These are phyloP conservation scores for Drosophila bifasciata DNA, from an alignment of 1,140 invertebrate genomes.

Conservation along the genomic window DNA sequence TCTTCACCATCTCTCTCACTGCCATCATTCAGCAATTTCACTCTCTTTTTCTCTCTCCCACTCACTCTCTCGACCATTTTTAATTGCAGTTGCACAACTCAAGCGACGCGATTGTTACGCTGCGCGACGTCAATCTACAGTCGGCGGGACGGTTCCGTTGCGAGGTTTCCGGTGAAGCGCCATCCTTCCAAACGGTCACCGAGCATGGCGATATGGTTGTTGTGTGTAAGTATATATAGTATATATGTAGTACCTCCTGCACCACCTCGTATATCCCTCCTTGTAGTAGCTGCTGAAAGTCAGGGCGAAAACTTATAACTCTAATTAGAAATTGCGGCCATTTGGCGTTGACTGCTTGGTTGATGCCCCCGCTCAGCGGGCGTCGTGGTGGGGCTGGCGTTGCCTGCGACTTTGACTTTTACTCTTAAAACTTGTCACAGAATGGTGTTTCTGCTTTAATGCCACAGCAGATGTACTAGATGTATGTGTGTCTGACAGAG, in stretches of 20 bases:
- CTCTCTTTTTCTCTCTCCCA: conserved; percentile 20
- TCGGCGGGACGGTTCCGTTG: conserved; percentile 92
- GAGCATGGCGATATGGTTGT: conserved; percentile 91
- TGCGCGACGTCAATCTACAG: conserved; percentile 90
- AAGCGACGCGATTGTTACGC: conserved; percentile 89
- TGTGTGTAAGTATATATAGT: conserved; percentile 88
- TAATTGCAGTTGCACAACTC: conserved; percentile 89
- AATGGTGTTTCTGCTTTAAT: background rate
- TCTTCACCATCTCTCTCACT: conserved; percentile 31
- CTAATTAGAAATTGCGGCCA: conserved; percentile 68
- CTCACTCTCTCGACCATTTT: conserved; percentile 29
- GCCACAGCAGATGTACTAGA: background rate
- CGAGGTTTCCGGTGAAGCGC: conserved; percentile 93
- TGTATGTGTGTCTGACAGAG: too few species aligned
- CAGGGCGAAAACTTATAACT: conserved; percentile 66
- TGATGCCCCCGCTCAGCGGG: conserved; percentile 18
- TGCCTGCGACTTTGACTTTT: conserved; percentile 37
- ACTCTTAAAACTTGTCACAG: conserved; percentile 25
- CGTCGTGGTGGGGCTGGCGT: background rate
- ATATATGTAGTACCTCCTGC: background rate
- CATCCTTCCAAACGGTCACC: conserved; percentile 91
- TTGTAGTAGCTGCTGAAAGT: conserved; percentile 33
- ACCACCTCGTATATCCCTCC: background rate
- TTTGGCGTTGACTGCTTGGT: conserved; percentile 47
- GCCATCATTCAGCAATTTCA: conserved; percentile 64